phyloP scores from a whole-genome alignment of 2,797 vertebrate genomes.

The Triplophysa bombifrons region DNA sequence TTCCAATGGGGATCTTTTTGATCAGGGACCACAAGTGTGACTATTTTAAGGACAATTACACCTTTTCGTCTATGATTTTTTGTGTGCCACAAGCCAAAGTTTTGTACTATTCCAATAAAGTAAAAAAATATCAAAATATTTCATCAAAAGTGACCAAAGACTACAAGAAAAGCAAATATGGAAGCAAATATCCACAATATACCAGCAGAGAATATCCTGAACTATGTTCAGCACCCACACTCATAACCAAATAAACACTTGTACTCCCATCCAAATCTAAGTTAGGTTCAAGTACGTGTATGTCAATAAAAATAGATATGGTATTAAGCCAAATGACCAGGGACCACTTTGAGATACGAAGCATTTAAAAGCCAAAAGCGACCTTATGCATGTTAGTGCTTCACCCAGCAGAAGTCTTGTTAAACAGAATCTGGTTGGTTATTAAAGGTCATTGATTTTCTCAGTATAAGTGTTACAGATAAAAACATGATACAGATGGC shows the following conservation, averaged over 20 bases:
- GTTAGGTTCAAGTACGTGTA: background rate
- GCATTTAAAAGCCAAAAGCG: background rate
- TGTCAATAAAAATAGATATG: background rate
- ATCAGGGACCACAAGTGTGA: no score
- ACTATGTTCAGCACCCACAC: background rate
- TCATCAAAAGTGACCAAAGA: no score
- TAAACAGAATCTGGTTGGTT: conserved; percentile 67
- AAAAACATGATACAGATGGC: conserved; percentile 79
- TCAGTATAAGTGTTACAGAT: conserved; percentile 52
- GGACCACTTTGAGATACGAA: background rate
- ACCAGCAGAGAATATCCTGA: background rate
- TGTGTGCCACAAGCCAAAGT: no score
- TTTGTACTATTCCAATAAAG: no score
- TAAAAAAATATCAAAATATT: no score
- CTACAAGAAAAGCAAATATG: background rate
- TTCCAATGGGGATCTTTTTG: no score
- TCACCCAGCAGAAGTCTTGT: conserved; percentile 53
- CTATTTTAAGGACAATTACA: no score
- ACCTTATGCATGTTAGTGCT: conserved; percentile 56
- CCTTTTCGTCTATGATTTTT: no score
- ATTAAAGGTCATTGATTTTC: conserved; percentile 55
- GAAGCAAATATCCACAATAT: background rate
- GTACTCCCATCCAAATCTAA: background rate
- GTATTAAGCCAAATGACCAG: background rate
- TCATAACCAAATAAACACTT: background rate